Evolutionary conservation across 2,888 invertebrate genomes (phyloP).

Genomic region (Drosophila helvetica): DNA sequence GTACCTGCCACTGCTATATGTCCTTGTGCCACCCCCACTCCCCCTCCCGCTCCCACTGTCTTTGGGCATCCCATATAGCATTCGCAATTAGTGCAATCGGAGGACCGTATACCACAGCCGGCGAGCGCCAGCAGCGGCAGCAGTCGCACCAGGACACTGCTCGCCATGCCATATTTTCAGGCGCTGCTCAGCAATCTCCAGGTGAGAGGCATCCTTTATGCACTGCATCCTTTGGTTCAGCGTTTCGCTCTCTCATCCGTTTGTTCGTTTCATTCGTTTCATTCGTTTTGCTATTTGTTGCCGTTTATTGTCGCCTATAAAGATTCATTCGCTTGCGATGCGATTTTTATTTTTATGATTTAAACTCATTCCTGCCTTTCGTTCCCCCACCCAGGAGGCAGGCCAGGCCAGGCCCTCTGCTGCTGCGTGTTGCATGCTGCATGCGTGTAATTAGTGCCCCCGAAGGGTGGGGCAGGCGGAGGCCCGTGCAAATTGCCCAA

Average conservation of each 20-base stretch:
- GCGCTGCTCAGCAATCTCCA: constrained; percentile 88
- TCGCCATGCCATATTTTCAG: constrained; percentile 88
- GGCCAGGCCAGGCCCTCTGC: constrained; percentile 21
- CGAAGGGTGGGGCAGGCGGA: constrained; percentile 2
- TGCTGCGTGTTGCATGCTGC: constrained; percentile 49
- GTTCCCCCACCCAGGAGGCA: constrained; percentile 14
- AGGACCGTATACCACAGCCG: constrained; percentile 82
- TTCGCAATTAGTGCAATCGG: constrained; percentile 82
- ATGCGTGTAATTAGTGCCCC: constrained; percentile 65
- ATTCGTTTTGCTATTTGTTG: constrained; percentile 12
- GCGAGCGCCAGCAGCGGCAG: constrained; percentile 83
- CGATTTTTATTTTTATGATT: constrained; percentile 41
- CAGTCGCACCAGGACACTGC: constrained; percentile 82
- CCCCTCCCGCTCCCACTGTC: background rate
- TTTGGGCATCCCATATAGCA: constrained; percentile 60
- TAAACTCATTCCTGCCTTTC: constrained; percentile 51
- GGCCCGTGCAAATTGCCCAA: constrained; percentile 59
- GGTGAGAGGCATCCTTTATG: constrained; percentile 85
- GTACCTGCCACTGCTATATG: background rate
- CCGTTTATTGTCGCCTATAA: constrained; percentile 3
- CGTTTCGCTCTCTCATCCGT: constrained; percentile 5
- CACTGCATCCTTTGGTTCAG: background rate
- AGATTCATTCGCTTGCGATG: constrained; percentile 27
- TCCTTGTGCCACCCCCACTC: background rate
- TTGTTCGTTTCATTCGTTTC: constrained; percentile 4